Evolutionary conservation across 1,140 invertebrate species (phyloP).

Genomic region (Hypsibius dujardini): DNA sequence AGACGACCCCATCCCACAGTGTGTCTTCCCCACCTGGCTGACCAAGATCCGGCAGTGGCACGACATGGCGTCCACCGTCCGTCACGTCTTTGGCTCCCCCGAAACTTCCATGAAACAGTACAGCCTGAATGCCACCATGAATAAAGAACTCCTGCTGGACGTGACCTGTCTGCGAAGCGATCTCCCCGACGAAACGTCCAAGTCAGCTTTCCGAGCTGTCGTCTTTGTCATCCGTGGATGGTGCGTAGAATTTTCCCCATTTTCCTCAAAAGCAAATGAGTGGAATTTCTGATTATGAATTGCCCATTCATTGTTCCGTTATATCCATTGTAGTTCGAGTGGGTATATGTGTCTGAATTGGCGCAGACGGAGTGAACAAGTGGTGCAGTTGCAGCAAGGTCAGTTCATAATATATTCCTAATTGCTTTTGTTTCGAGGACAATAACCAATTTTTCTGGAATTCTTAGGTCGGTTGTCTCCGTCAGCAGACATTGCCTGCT

Average conservation of each 20-base stretch:
- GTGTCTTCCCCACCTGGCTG: constrained; percentile 14
- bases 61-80: not conserved
- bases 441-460: too few species aligned
- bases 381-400: constrained; percentile 14
- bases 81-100: not conserved
- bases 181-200: not conserved
- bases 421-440: too few species aligned
- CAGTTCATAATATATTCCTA: not conserved
- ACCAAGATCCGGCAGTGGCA: not conserved
- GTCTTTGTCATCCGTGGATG: not conserved
- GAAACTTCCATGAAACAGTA: not conserved
- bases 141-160: not conserved
- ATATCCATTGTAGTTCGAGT: not conserved
- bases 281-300: too few species aligned
- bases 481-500: not conserved
- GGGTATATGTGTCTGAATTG: not conserved
- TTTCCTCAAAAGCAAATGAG: too few species aligned
- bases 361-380: not conserved
- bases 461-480: not conserved
- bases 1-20: not conserved
- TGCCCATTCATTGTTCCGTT: not conserved
- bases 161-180: not conserved
- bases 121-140: not conserved
- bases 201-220: not conserved
- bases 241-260: not conserved